Evolutionary conservation across 1,140 invertebrate species (phyloP), one percentile per base, ranked within the genome.

Genomic region (Drosophila seguyi): DNA sequence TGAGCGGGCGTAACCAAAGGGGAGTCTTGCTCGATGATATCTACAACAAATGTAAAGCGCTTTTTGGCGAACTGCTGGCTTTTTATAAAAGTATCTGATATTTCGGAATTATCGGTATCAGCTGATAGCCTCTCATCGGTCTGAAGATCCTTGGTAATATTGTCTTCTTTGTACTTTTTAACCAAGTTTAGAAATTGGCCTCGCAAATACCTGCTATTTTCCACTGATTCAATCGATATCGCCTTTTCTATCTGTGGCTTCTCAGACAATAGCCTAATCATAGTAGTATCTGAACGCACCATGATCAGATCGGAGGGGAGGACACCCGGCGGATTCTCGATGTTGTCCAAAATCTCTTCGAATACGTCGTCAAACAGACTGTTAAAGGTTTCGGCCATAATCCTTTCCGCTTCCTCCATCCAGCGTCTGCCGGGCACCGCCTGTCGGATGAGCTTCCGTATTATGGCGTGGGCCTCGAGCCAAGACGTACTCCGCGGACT

Each of bases 391-490:
- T 90, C 79, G 7, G 72, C 36, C 1, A 47, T 76, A 20, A 91
- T 50, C 2, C 78, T 73, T 44, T 92, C 91, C 3, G 27, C 56
- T 52, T 81, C 68, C 5, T 79, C 79, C 36, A 61, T 73, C 91
- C 91, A 92, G 20, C 91, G 90, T n/a, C 58, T 41, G 11, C 90
- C 92, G 2, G 90, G 87, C 7, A 92, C 81, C 1, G 78, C 72
- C 14, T 75, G 63, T 0, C 91, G 71, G 39, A 92, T 81, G 0
- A 92, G 29, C 25, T 92, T 92, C 0, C 91, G 56, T 27, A 92
- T 59, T 0, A 92, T 74, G 1, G 90, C 81, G 7, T 67, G 10
- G 1, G 73, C 67, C 60, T 92, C 91, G 4, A 6, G 3, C 50
- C 62, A 50, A 2, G 55, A 61, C 1, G 14, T 10, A 6, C 13